Evolutionary conservation across 2,113 vertebrate genomes (phyloP), one percentile per base, ranked within the genome.

Genomic region (Crotalus horridus): DNA sequence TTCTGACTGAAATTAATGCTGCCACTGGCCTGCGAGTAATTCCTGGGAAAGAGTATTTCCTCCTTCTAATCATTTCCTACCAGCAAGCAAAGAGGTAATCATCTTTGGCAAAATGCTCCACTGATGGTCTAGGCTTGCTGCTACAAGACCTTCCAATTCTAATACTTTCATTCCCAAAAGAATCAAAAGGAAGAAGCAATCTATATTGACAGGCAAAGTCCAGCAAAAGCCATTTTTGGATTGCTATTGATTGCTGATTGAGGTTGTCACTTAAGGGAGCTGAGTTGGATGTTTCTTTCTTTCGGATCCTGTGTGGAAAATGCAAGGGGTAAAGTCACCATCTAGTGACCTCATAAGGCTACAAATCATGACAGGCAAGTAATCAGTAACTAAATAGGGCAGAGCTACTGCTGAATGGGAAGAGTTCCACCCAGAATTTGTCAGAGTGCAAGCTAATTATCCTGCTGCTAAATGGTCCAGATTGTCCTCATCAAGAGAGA

Each of bases 361-460:
- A 91, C 94, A 95, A 96, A 90, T 89, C 64, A 87, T 95, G 59
- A 48, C 89, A 87, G 93, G 93, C 59, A 94, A 95, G 91, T 96
- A 92, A 96, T 96, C 94, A 48, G 12, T 96, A 93, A 94, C 48
- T 26, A 74, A 95, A 69, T 93, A 94, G 96, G 93, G 95, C 95
- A 96, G 95, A 96, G 87, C 94, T 59, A 94, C 92, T 85, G 93
- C 87, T 94, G 95, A 96, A 94, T 95, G 59, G 95, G 93, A 96
- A 96, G 95, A 91, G 46, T 92, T 96, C 96, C 95, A 96, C 95
- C 33, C 92, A 95, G 95, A 96, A 96, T 97, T 96, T 96, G 85
- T 92, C 92, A 96, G 95, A 96, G 94, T 48, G 88, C 74, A 48
- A 39, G 51, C 33, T 87, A 90, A 92, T 94, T 94, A 92, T 94